A percentile compares a stretch with the other conserved stretches of the same genome.
Evolutionary conservation across 1,140 invertebrate genomes (phyloP).

Genomic region (Lepidurus arcticus): DNA sequence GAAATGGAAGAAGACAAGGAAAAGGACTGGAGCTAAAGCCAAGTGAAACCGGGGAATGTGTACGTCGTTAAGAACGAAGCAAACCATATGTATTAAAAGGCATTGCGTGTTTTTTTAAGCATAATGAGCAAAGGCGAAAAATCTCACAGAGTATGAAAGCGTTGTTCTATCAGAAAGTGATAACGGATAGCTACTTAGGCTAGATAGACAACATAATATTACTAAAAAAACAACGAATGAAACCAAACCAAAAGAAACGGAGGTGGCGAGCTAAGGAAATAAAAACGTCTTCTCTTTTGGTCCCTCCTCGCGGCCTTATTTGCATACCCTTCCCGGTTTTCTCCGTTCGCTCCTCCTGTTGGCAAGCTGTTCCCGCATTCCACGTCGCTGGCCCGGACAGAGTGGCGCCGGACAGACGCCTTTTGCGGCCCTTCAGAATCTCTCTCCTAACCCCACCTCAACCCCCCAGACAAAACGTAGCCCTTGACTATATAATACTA

Average conservation of each 20-base stretch:
- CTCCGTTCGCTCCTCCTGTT: conserved; percentile 20
- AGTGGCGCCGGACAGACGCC: conserved; percentile 16
- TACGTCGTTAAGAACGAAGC: not conserved
- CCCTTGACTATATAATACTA: not conserved
- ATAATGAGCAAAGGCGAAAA: no score
- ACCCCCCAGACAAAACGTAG: not conserved
- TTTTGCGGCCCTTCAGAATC: not conserved
- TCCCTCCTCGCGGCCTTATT: not conserved
- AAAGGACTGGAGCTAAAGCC: not conserved
- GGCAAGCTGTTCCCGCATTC: conserved; percentile 20
- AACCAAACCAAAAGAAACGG: not conserved
- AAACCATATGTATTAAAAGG: not conserved
- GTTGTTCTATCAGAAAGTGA: no score
- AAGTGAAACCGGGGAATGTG: not conserved
- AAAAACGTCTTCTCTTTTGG: not conserved
- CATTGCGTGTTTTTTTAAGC: not conserved
- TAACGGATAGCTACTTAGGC: no score
- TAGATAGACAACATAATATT: no score
- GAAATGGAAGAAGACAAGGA: not conserved
- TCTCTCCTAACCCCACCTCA: not conserved
- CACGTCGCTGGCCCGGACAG: conserved; percentile 20
- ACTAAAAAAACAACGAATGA: not conserved
- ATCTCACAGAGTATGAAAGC: no score
- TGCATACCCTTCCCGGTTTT: conserved; percentile 17
- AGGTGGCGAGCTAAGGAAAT: not conserved